Percentiles rank a stretch among this genome's conserved stretches.
These are phyloP conservation scores for Ypsolopha sequella DNA, from an alignment of 2,888 invertebrate genomes.

Conservation along the genomic window DNA sequence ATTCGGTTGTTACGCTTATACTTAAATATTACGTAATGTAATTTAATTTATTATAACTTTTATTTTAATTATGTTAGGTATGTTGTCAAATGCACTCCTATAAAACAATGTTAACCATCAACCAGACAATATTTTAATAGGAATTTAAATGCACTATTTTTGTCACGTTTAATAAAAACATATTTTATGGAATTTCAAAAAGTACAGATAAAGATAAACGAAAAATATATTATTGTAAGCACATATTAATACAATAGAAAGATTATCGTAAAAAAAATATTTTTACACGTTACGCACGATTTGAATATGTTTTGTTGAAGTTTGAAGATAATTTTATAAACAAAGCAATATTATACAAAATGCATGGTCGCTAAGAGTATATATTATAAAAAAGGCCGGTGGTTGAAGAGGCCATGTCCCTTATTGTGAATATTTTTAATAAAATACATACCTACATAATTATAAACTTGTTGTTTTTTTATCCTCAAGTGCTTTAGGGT, in stretches of 20 bases:
- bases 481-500: neutral
- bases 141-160: slow-evolving; percentile 45
- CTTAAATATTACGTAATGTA: no score
- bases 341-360: neutral
- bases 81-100: neutral
- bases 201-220: neutral
- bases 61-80: neutral
- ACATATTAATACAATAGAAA: neutral
- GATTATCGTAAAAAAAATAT: neutral
- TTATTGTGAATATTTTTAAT: neutral
- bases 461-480: neutral
- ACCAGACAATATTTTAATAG: slow-evolving; percentile 46
- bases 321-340: neutral
- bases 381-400: neutral
- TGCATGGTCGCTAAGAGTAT: neutral
- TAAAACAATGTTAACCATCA: slow-evolving; percentile 15
- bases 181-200: slow-evolving; percentile 13
- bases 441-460: neutral
- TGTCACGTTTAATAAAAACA: slow-evolving; percentile 13
- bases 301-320: neutral
- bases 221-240: neutral
- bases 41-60: no score
- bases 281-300: neutral
- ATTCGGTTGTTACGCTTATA: no score
- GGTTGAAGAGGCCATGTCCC: neutral